phyloP scores from a whole-genome alignment of 2,888 invertebrate genomes.

The Calameuta pallipes region DNA sequence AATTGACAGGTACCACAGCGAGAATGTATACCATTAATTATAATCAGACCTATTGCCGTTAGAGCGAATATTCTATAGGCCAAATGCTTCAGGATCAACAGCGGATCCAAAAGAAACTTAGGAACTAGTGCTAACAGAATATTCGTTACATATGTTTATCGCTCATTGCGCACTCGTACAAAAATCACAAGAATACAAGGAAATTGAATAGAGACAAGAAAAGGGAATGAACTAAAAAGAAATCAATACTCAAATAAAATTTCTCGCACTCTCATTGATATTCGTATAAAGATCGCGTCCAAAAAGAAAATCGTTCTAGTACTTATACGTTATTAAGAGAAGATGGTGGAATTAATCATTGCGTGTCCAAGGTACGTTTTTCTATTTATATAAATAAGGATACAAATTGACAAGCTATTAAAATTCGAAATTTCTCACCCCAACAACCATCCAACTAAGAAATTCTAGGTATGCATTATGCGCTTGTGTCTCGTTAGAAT shows the following conservation, averaged over 20 bases:
- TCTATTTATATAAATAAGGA: slow-evolving; percentile 8
- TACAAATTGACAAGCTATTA: slow-evolving; percentile 45
- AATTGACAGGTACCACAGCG: neutral
- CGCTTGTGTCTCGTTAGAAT: slow-evolving; percentile 30
- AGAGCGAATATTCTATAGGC: slow-evolving; percentile 1
- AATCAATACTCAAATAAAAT: neutral
- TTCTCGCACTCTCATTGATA: neutral
- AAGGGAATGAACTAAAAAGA: neutral
- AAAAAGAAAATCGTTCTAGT: slow-evolving; percentile 40
- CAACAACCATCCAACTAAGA: slow-evolving; percentile 30
- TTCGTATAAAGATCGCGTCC: slow-evolving; percentile 40
- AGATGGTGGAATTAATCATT: slow-evolving; percentile 18
- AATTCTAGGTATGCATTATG: slow-evolving; percentile 11
- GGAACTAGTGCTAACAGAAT: neutral
- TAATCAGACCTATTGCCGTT: neutral
- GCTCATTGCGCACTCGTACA: neutral
- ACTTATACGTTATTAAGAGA: slow-evolving; percentile 30
- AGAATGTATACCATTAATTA: neutral
- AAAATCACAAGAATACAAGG: neutral
- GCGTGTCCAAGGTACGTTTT: neutral
- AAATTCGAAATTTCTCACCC: slow-evolving; percentile 28
- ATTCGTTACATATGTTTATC: neutral
- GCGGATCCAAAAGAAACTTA: neutral
- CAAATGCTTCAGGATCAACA: neutral
- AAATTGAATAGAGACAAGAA: neutral